Evolutionary conservation across 1,140 invertebrate genomes (phyloP).

Genomic region (Leguminivora glycinivorella): DNA sequence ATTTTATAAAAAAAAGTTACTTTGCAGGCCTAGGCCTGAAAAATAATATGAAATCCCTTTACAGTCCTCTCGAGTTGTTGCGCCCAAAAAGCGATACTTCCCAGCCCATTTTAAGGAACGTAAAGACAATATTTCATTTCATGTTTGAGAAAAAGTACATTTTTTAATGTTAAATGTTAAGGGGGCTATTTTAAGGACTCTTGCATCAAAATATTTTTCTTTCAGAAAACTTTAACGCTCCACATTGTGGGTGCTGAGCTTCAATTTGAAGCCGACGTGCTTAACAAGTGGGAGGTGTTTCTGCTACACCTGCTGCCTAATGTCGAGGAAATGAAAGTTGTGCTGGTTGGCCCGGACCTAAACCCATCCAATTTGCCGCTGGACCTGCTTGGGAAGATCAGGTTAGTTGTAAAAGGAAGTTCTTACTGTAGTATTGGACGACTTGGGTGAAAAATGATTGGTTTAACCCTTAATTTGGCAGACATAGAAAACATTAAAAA

Average conservation of each 20-base stretch:
- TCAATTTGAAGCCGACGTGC: slow-evolving; percentile 83
- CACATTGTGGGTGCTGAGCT: slow-evolving; percentile 84
- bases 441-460: not conserved
- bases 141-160: too few relatives aligned
- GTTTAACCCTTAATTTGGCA: too few relatives aligned
- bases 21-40: too few relatives aligned
- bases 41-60: too few relatives aligned
- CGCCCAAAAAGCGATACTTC: too few relatives aligned
- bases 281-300: slow-evolving; percentile 85
- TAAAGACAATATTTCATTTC: too few relatives aligned
- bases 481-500: too few relatives aligned
- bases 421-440: not conserved
- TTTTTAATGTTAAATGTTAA: not conserved
- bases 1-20: too few relatives aligned
- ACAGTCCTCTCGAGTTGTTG: too few relatives aligned
- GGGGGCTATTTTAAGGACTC: not conserved
- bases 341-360: slow-evolving; percentile 83
- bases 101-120: too few relatives aligned
- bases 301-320: slow-evolving; percentile 82
- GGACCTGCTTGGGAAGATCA: slow-evolving; percentile 73
- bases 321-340: slow-evolving; percentile 79
- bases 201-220: not conserved
- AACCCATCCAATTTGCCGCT: slow-evolving; percentile 78
- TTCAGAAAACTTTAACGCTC: slow-evolving; percentile 61
- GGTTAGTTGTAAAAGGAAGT: slow-evolving; percentile 46